Percentiles rank a stretch among this genome's conserved stretches.
phyloP scores from a whole-genome alignment of 1,140 invertebrate genomes.

The Apis dorsata region DNA sequence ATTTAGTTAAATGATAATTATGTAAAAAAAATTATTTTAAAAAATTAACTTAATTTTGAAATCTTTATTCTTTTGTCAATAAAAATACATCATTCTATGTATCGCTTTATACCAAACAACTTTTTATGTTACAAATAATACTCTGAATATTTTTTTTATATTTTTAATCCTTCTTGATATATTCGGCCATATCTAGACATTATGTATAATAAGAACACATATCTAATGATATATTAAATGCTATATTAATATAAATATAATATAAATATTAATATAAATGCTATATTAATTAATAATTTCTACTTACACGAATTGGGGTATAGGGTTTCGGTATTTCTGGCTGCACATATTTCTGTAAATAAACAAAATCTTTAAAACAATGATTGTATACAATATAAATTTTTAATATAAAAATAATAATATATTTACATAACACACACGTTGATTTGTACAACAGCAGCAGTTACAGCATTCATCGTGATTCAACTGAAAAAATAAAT shows the following conservation, averaged over 20 bases:
- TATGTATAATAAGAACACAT: too few relatives aligned
- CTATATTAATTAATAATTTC: not conserved
- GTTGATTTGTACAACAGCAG: constrained; percentile 68
- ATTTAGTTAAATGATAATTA: too few relatives aligned
- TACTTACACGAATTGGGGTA: constrained; percentile 76
- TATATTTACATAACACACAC: constrained; percentile 60
- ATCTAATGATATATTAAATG: too few relatives aligned
- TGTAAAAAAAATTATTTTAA: too few relatives aligned
- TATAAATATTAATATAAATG: not conserved
- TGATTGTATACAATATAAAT: not conserved
- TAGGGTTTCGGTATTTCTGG: constrained; percentile 81
- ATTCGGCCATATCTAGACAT: too few relatives aligned
- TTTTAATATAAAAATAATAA: not conserved
- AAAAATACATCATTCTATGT: too few relatives aligned
- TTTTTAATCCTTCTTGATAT: too few relatives aligned
- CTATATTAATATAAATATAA: not conserved
- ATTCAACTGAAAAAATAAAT: constrained; percentile 62
- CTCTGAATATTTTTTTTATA: too few relatives aligned
- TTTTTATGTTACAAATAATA: too few relatives aligned
- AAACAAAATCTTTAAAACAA: not conserved
- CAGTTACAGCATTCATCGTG: constrained; percentile 73
- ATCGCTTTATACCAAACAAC: too few relatives aligned
- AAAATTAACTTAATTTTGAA: too few relatives aligned
- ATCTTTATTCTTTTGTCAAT: too few relatives aligned
- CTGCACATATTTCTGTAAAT: constrained; percentile 81